Conservation (phyloP, 2,888 invertebrate genomes). For the Argyra leucocephala region DNA sequence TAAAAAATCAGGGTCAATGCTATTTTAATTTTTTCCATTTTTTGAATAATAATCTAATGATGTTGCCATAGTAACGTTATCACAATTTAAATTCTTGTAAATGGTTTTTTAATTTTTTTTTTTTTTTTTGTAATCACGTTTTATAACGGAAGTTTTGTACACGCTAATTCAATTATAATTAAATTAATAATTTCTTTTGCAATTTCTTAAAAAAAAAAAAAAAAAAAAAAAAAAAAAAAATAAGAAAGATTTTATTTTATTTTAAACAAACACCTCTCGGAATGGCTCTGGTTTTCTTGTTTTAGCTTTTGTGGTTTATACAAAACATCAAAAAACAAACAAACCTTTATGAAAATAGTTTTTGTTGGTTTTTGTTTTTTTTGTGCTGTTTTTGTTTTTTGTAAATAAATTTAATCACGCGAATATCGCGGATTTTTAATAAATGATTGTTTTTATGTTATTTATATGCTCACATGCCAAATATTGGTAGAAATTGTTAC, state of each 20-base stretch:
- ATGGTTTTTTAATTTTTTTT: no score
- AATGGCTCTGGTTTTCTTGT: neutral
- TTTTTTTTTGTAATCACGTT: neutral
- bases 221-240: neutral
- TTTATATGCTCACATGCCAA: neutral
- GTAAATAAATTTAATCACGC: neutral
- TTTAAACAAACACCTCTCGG: neutral
- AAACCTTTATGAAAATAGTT: neutral
- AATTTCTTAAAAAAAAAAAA: no score
- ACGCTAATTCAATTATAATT: conserved; percentile 1
- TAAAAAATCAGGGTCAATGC: no score
- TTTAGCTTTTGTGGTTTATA: no score
- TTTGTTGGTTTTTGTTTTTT: neutral
- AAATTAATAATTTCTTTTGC: neutral
- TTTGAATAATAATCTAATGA: no score
- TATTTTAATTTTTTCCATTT: no score
- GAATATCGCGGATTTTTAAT: neutral
- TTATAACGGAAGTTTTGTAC: neutral
- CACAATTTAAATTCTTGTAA: no score
- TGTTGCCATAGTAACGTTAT: no score
- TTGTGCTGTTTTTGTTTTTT: no score
- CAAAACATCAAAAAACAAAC: no score
- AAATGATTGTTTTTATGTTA: neutral
- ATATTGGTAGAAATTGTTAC: no score
- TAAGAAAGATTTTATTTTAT: neutral